These are phyloP conservation scores for Heteromormyrus szaboi DNA, from an alignment of 2,797 vertebrate species.

Conservation along the genomic window DNA sequence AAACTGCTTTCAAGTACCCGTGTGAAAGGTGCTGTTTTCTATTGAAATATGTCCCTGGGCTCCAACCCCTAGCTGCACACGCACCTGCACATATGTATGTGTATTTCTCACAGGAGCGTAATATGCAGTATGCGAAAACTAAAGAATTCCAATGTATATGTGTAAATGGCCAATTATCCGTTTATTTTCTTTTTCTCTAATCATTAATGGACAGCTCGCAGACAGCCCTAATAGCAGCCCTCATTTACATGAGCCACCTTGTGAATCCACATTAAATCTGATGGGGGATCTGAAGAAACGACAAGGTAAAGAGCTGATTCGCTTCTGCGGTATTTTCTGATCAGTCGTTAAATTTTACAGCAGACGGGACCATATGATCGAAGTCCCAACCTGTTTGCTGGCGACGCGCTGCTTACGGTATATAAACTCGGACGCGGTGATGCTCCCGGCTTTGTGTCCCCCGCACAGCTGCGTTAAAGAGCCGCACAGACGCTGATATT, in stretches of 20 bases:
- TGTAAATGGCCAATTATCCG: not conserved
- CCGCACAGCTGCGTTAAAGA: not conserved
- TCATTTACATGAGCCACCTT: not conserved
- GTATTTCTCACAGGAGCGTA: not conserved
- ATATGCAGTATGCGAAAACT: not conserved
- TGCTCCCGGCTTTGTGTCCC: not conserved
- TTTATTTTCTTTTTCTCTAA: not conserved
- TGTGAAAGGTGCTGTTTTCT: not conserved
- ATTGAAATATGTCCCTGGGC: not conserved
- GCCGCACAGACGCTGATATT: not conserved
- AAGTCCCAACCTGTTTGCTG: not conserved
- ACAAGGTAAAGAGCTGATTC: not conserved
- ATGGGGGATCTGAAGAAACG: not conserved
- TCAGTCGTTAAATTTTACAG: conserved; percentile 5
- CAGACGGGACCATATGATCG: not conserved
- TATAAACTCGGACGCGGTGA: not conserved
- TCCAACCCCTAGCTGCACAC: not conserved
- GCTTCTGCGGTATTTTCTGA: conserved; percentile 9
- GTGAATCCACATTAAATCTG: not conserved
- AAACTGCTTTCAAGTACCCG: not conserved
- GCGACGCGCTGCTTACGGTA: not conserved
- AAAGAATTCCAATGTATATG: not conserved
- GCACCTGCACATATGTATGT: not conserved
- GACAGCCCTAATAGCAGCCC: not conserved
- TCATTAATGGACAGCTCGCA: not conserved